Base-by-base conservation (phyloP, 2,797 vertebrate genomes). In the Sebastes kiyomatsui region DNA sequence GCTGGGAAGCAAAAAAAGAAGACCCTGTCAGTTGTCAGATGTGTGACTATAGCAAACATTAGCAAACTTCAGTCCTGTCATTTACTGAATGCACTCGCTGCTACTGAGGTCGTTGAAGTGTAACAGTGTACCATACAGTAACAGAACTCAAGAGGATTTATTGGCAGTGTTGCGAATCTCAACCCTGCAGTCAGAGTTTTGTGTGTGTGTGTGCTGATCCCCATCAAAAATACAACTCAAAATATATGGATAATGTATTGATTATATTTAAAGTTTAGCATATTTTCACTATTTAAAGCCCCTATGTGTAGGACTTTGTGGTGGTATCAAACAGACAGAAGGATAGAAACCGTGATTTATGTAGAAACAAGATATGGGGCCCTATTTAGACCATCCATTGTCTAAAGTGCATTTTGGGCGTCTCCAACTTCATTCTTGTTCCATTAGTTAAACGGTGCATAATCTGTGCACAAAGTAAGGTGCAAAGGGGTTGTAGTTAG, bases 21-120 rank as follows among this genome's bases (percentile, higher is more conserved):
- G 62, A 59, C 27, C 2, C 59, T 65, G 69, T 82, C 74, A 64
- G 32, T 54, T 60, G 62, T 85, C 67, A 80, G 35, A 67, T 20
- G 58, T 67, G 52, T 30, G 58, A 85, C 66, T 55, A 5, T 5
- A 30, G 65, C 32, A 56, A 79, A 82, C 49, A 68, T 73, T 65
- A 72, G 42, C 69, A n/a, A 71, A 79, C 73, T 56, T 75, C 58
- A 61, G 56, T 14, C 27, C 22, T 78, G 72, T 67, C 69, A 56
- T 75, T 77, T 32, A 56, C 75, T 59, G 61, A 66, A 65, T n/a
- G 38, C 11, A 7, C 20, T 67, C 38, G 2, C 58, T 23, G 54
- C 42, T 67, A 3, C 64, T 16, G 60, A 30, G 58, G 66, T 73
- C 59, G 64, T 0, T 71, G 38, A 52, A 80, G 81, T 46, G 80